phyloP scores from a whole-genome alignment of 2,113 vertebrate genomes.

The Procavia capensis region DNA sequence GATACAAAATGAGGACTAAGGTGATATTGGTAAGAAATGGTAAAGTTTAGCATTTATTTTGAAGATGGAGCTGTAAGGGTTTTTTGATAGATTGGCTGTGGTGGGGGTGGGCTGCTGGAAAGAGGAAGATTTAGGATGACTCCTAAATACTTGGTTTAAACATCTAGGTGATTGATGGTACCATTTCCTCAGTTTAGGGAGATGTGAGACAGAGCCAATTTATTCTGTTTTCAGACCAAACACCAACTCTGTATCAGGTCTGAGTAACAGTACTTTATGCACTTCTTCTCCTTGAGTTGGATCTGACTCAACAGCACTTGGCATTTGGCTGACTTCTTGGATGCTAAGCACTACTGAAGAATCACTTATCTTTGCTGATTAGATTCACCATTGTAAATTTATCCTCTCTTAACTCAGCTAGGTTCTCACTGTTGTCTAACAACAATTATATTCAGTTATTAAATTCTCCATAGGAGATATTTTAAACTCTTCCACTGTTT shows the following conservation, averaged over 20 bases:
- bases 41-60: constrained; percentile 31
- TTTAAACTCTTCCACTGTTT: neutral
- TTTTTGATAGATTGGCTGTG: neutral
- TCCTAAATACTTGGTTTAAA: neutral
- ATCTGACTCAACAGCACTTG: too few species aligned
- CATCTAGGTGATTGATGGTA: neutral
- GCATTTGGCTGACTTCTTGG: too few species aligned
- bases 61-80: neutral
- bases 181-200: neutral
- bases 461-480: neutral
- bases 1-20: neutral
- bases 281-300: too few species aligned
- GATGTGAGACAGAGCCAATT: neutral
- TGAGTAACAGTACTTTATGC: neutral
- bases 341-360: neutral
- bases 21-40: neutral
- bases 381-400: neutral
- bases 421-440: neutral
- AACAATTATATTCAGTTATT: neutral
- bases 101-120: neutral
- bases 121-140: neutral
- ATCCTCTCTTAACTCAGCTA: constrained; percentile 2
- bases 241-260: neutral
- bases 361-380: neutral
- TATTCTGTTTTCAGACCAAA: neutral